These are phyloP conservation scores for Anguilla rostrata DNA, from an alignment of 2,113 vertebrate genomes.

Conservation along the genomic window DNA sequence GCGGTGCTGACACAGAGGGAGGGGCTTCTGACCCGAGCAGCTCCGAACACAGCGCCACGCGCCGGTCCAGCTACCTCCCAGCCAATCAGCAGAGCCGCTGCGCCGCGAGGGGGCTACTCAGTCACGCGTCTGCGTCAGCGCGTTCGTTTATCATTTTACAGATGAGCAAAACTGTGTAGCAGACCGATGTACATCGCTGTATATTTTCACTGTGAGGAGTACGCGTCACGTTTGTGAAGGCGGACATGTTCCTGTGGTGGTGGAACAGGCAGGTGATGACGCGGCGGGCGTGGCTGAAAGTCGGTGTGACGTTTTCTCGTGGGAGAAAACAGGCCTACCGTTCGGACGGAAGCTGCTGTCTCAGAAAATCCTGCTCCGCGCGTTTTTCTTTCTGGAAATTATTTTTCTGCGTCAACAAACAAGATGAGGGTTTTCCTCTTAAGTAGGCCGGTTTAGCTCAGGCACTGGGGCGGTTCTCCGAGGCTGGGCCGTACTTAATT, in stretches of 20 bases:
- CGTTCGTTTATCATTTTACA: not conserved
- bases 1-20: slow-evolving; percentile 32
- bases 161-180: not conserved
- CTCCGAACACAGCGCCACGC: slow-evolving; percentile 17
- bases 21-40: slow-evolving; percentile 28
- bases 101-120: not conserved
- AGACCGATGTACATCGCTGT: not conserved
- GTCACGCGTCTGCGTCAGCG: not conserved
- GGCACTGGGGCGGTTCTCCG: not conserved
- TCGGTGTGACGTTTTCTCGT: not conserved
- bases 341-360: not conserved
- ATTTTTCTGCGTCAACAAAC: slow-evolving; percentile 7
- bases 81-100: not conserved
- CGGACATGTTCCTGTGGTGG: not conserved
- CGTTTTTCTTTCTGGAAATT: not conserved
- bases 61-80: slow-evolving; percentile 18
- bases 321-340: not conserved
- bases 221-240: no score
- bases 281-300: not conserved
- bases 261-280: not conserved
- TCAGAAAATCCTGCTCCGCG: not conserved
- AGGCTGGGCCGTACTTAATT: slow-evolving; percentile 21
- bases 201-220: no score
- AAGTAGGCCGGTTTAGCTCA: not conserved
- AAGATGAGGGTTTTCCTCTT: not conserved